Conservation (phyloP, 2,113 vertebrate genomes). For the Thamnaconus septentrionalis region DNA sequence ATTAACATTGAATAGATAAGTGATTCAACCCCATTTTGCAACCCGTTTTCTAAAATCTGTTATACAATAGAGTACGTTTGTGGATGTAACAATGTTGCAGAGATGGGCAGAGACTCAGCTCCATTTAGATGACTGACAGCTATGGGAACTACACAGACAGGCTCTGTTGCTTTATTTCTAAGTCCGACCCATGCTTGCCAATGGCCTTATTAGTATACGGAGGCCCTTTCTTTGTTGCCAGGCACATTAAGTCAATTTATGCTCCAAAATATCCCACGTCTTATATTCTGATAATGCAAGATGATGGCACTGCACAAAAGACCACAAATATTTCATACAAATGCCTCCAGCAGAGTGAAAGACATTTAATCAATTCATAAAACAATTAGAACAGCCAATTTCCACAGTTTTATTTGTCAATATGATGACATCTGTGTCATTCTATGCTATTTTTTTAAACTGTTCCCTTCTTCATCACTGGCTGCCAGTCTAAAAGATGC, state of each 20-base stretch:
- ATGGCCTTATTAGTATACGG: slow-evolving; percentile 54
- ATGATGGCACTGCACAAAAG: slow-evolving; percentile 49
- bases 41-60: too few relatives aligned
- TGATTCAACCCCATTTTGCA: too few relatives aligned
- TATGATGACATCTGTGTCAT: slow-evolving; percentile 38
- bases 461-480: slow-evolving; percentile 13
- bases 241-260: slow-evolving; percentile 25
- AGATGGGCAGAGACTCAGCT: slow-evolving; percentile 57
- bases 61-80: too few relatives aligned
- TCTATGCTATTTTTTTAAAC: slow-evolving; percentile 10
- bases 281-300: slow-evolving; percentile 47
- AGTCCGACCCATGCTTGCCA: slow-evolving; percentile 54
- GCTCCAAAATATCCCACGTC: slow-evolving; percentile 21
- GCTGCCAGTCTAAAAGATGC: slow-evolving; percentile 40
- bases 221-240: slow-evolving; percentile 31
- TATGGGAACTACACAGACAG: slow-evolving; percentile 60
- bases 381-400: slow-evolving; percentile 31
- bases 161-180: slow-evolving; percentile 55
- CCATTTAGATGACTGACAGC: slow-evolving; percentile 59
- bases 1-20: too few relatives aligned
- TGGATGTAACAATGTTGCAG: slow-evolving; percentile 8
- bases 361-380: slow-evolving; percentile 35
- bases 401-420: slow-evolving; percentile 18
- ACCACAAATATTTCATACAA: slow-evolving; percentile 38
- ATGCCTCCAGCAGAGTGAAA: slow-evolving; percentile 34